These are phyloP conservation scores for Drosophila ercepeae DNA, from an alignment of 1,140 invertebrate species.

Conservation along the genomic window DNA sequence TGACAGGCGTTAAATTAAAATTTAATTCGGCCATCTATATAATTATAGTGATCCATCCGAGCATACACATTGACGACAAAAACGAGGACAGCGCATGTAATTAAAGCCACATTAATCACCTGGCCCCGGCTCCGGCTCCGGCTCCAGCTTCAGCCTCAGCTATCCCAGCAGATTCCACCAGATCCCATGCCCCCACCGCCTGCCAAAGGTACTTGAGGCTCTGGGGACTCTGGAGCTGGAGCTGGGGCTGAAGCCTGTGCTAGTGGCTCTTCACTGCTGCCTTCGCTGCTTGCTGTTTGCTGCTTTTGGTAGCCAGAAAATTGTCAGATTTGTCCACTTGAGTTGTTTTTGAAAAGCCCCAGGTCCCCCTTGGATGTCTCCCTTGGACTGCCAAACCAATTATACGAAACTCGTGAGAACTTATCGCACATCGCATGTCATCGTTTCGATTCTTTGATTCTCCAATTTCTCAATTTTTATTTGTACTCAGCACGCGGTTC, in stretches of 20 bases:
- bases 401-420: constrained; percentile 78
- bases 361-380: constrained; percentile 50
- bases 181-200: constrained; percentile 9
- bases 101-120: constrained; percentile 81
- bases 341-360: constrained; percentile 73
- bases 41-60: constrained; percentile 81
- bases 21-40: constrained; percentile 82
- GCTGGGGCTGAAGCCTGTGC: constrained; percentile 25
- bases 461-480: constrained; percentile 44
- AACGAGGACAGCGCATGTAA: constrained; percentile 73
- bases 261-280: constrained; percentile 28
- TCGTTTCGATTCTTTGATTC: constrained; percentile 14
- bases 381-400: constrained; percentile 65
- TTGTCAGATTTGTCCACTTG: constrained; percentile 82
- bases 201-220: constrained; percentile 18
- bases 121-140: constrained; percentile 28
- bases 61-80: constrained; percentile 77
- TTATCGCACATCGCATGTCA: constrained; percentile 51
- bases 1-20: constrained; percentile 82
- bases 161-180: neutral
- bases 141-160: constrained; percentile 8
- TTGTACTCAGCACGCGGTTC: constrained; percentile 69
- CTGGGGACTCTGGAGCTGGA: constrained; percentile 36
- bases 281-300: neutral
- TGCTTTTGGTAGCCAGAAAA: constrained; percentile 79